These are phyloP conservation scores for Meriones psammophilus DNA, from an alignment of 2,797 vertebrate species.

Conservation along the genomic window DNA sequence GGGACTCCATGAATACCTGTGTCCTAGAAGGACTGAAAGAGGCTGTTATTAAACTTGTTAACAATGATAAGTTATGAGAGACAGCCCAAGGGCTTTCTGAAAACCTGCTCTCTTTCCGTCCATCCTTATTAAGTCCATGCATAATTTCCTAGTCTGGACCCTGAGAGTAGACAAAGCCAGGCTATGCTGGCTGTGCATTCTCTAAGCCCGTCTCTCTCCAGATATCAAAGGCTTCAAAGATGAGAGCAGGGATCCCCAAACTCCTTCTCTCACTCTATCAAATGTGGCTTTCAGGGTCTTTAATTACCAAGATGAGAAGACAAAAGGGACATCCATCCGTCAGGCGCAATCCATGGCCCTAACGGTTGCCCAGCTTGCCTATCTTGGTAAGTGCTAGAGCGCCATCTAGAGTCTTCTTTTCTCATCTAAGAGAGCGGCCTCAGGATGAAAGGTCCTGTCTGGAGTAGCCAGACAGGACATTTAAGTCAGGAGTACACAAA, in stretches of 20 bases:
- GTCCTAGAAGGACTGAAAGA: neutral
- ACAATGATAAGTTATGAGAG: neutral
- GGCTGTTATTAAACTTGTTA: neutral
- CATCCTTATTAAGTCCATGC: neutral
- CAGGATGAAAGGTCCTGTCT: neutral
- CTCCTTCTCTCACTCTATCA: neutral
- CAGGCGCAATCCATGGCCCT: neutral
- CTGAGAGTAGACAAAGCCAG: neutral
- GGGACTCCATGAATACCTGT: neutral
- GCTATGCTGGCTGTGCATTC: neutral
- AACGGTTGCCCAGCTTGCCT: neutral
- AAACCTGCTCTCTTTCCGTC: neutral
- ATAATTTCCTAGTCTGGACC: neutral
- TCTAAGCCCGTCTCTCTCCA: neutral
- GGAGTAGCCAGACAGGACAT: neutral
- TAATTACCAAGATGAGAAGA: neutral
- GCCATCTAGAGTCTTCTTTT: slow-evolving; percentile 21
- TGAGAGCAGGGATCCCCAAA: neutral
- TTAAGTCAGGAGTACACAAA: neutral
- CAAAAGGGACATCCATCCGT: neutral
- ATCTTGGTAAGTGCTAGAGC: neutral
- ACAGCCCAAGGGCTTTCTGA: neutral
- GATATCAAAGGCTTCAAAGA: neutral
- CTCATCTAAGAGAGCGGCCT: neutral
- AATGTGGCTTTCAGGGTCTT: neutral